Evolutionary conservation across 1,140 invertebrate genomes (phyloP), one percentile per base, ranked within the genome.

Genomic region (Danaus plexippus): DNA sequence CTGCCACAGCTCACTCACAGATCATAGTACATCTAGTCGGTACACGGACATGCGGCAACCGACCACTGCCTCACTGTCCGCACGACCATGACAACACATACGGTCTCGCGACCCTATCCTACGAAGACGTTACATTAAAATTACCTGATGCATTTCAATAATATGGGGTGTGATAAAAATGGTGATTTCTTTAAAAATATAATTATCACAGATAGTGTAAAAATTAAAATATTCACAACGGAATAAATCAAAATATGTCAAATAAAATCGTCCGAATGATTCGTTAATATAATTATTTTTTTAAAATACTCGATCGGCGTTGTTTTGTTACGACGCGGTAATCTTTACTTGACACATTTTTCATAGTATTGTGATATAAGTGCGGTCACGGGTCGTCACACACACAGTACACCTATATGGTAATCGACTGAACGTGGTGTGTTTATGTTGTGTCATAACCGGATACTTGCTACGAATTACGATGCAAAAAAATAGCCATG

Each of bases 201-300:
- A 79, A 75, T 77, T 85, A 85, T 85, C 81, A 85, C 81, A 85
- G 81, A 80, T 78, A 84, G 77, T 69, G 68, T 73, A 75, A 75
- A 79, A 79, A 82, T 77, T 75, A 82, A 74, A 76, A 57, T 57
- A 52, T 61, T 52, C 54, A 43, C 54, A 53, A 43, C 43, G 54
- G 54, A 54, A 57, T 53, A 48, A 47, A 47, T 43, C 48, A 45
- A 18, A 15, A 46, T 41, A 42, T 52, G 9, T 57, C 9, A 52
- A 58, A 47, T 52, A 13, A 58, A 41, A 50, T 50, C 13, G 42
- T 41, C 48, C 13, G 22, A 11, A 50, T 41, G 9, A 50, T 50
- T 12, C 22, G 22, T 32, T 6, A 32, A 41, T 42, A 41, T 41
- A 41, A 50, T 50, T 32, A 50, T 52, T 43, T 12, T 40, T 51